Percentiles rank a stretch among this genome's conserved stretches.
phyloP scores from a whole-genome alignment of 2,113 vertebrate genomes.

The Paramormyrops kingsleyae region DNA sequence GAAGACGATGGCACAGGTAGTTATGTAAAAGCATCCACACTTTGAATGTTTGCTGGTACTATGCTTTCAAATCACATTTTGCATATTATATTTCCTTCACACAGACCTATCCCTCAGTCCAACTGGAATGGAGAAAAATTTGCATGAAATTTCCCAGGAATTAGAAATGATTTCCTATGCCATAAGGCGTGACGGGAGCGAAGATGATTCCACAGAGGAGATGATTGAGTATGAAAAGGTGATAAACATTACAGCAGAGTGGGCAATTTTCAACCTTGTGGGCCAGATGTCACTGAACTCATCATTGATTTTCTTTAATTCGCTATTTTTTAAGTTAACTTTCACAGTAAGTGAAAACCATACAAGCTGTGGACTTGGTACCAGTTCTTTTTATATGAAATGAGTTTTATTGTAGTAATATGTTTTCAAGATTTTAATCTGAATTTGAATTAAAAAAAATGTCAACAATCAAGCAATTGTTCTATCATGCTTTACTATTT shows the following conservation, averaged over 20 bases:
- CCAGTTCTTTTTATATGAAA: neutral
- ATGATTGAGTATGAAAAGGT: slow-evolving; percentile 57
- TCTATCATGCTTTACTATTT: neutral
- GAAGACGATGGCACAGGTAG: slow-evolving; percentile 52
- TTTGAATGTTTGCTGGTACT: neutral
- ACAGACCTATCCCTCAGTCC: slow-evolving; percentile 50
- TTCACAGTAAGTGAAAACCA: neutral
- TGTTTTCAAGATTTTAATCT: neutral
- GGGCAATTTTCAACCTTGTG: neutral
- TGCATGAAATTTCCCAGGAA: slow-evolving; percentile 19
- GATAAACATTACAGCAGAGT: slow-evolving; percentile 30
- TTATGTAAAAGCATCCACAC: neutral
- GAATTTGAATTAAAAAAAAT: neutral
- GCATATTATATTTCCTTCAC: neutral
- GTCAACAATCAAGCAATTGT: neutral
- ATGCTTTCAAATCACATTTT: neutral
- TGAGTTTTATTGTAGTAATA: neutral
- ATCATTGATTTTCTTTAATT: neutral
- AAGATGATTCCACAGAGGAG: slow-evolving; percentile 25
- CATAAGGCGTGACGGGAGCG: slow-evolving; percentile 36
- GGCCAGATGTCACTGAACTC: neutral
- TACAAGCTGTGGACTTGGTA: neutral
- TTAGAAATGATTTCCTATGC: slow-evolving; percentile 41
- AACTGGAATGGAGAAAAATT: slow-evolving; percentile 47
- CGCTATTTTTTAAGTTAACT: neutral